phyloP scores from a whole-genome alignment of 2,113 vertebrate species.

The Spilogale gracilis region DNA sequence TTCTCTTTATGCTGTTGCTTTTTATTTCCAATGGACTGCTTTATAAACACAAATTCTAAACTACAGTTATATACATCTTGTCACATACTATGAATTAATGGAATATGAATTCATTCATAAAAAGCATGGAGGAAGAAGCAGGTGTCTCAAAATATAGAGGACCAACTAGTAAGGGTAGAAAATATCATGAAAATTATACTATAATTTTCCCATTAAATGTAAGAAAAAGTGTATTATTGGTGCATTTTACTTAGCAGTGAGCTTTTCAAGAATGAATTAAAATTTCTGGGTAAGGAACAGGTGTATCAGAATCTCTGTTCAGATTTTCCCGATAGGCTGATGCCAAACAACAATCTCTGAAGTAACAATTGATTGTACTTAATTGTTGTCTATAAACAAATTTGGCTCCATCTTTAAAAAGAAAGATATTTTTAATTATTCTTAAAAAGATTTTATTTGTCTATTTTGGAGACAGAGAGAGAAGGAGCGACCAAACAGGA shows the following conservation, averaged over 20 bases:
- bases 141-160: not conserved
- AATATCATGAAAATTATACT: not conserved
- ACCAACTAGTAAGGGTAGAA: not conserved
- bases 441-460: not conserved
- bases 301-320: not conserved
- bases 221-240: not conserved
- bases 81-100: not conserved
- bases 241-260: not conserved
- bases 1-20: not conserved
- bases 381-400: not conserved
- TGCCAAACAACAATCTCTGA: not conserved
- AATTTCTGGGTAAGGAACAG: not conserved
- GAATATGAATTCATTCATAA: not conserved
- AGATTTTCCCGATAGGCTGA: not conserved
- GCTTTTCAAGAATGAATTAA: not conserved
- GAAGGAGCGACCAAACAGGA: no score
- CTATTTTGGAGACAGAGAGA: not conserved
- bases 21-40: not conserved
- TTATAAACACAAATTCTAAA: constrained; percentile 31
- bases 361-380: not conserved
- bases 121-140: not conserved
- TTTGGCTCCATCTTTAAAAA: not conserved
- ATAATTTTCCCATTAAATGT: not conserved
- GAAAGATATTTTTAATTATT: not conserved
- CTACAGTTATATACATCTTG: not conserved